Conservation (phyloP, 2,888 invertebrate species). For the Aricia artaxerxes region DNA sequence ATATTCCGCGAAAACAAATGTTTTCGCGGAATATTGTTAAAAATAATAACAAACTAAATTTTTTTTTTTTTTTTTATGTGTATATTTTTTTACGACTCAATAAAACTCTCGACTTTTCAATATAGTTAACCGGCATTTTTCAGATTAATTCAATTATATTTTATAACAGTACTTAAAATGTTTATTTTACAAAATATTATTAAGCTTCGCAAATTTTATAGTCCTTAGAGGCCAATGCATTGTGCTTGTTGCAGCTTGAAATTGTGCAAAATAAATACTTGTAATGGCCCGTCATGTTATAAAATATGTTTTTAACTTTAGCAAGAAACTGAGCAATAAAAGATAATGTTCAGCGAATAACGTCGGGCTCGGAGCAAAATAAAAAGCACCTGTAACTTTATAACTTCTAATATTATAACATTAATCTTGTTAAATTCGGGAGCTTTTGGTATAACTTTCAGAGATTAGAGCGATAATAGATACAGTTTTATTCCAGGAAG, state of each 20-base stretch:
- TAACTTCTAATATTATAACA: not conserved
- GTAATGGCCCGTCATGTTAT: not conserved
- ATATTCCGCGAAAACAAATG: too few relatives aligned
- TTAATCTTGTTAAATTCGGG: not conserved
- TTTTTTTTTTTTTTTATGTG: too few relatives aligned
- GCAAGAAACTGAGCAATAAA: slow-evolving; percentile 19
- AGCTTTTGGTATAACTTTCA: not conserved
- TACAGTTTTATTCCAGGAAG: not conserved
- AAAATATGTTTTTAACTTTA: slow-evolving; percentile 1
- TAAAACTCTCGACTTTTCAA: too few relatives aligned
- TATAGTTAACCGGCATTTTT: too few relatives aligned
- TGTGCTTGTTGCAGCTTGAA: not conserved
- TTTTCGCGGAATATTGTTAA: too few relatives aligned
- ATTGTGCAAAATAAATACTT: slow-evolving; percentile 10
- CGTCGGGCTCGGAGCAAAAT: not conserved
- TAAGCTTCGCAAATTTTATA: not conserved
- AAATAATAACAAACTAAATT: too few relatives aligned
- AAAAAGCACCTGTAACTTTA: slow-evolving; percentile 14
- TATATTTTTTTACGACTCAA: too few relatives aligned
- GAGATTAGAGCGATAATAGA: not conserved
- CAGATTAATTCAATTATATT: not conserved
- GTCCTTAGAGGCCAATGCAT: not conserved
- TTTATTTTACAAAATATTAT: not conserved
- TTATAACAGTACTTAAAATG: not conserved
- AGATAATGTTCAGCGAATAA: slow-evolving; percentile 9